A percentile compares a stretch with the other conserved stretches of the same genome.
These are phyloP conservation scores for Callinectes sapidus DNA, from an alignment of 2,888 invertebrate genomes.

Conservation along the genomic window DNA sequence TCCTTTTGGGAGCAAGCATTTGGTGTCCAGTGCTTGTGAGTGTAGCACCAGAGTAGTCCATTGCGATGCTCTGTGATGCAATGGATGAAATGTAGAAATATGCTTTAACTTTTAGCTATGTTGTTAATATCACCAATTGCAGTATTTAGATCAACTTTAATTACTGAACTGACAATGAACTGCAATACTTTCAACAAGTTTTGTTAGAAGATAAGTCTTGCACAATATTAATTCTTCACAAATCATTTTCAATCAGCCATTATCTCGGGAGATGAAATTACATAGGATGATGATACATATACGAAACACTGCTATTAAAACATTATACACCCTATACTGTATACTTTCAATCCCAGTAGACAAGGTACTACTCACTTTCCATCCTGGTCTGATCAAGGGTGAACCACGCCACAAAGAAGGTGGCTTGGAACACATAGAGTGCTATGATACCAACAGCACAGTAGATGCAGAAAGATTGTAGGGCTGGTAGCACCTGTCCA, in stretches of 20 bases:
- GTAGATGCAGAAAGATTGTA: conserved; percentile 89
- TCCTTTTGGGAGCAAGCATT: conserved; percentile 79
- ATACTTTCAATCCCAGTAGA: background rate
- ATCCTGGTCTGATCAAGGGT: conserved; percentile 81
- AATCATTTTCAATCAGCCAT: background rate
- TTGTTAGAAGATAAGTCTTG: background rate
- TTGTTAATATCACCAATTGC: background rate
- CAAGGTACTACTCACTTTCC: conserved; percentile 38
- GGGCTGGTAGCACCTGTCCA: conserved; percentile 84
- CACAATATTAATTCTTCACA: too few species aligned
- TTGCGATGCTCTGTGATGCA: conserved; percentile 79
- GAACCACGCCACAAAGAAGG: conserved; percentile 87
- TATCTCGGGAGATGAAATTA: background rate
- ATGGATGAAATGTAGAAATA: background rate
- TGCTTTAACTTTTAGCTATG: background rate
- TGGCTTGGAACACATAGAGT: conserved; percentile 85
- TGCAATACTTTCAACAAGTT: background rate
- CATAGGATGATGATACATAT: background rate
- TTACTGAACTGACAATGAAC: background rate
- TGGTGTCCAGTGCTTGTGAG: conserved; percentile 80
- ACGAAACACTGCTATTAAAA: background rate
- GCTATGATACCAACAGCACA: conserved; percentile 87
- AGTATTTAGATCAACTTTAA: background rate
- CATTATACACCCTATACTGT: background rate
- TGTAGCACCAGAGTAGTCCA: conserved; percentile 82